phyloP scores from a whole-genome alignment of 2,113 vertebrate genomes.

The Columba janthina region DNA sequence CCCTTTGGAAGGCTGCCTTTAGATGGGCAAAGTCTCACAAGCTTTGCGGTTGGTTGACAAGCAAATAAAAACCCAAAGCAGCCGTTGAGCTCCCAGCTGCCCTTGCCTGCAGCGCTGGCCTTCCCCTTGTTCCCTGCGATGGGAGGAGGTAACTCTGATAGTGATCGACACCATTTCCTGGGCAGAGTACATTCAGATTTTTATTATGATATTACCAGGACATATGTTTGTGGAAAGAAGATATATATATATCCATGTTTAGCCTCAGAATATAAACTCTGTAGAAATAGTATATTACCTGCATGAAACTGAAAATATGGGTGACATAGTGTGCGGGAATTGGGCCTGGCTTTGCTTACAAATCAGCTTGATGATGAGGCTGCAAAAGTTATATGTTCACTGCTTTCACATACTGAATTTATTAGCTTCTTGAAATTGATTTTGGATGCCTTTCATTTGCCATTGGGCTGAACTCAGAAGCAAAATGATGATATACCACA shows the following conservation, averaged over 20 bases:
- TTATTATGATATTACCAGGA: slow-evolving; percentile 62
- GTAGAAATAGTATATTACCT: slow-evolving; percentile 57
- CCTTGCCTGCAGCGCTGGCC: slow-evolving; percentile 28
- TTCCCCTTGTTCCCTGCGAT: not conserved
- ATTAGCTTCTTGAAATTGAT: slow-evolving; percentile 73
- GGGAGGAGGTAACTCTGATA: slow-evolving; percentile 25
- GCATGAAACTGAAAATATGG: slow-evolving; percentile 58
- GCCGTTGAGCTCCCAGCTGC: not conserved
- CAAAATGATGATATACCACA: slow-evolving; percentile 44
- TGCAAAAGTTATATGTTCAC: slow-evolving; percentile 66
- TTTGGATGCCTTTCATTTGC: slow-evolving; percentile 76
- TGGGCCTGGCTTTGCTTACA: slow-evolving; percentile 66
- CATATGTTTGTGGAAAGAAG: slow-evolving; percentile 52
- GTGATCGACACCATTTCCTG: slow-evolving; percentile 21
- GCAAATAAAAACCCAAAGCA: not conserved
- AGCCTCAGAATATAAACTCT: slow-evolving; percentile 32
- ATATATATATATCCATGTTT: slow-evolving; percentile 38
- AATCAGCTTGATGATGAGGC: slow-evolving; percentile 67
- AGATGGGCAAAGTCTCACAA: not conserved
- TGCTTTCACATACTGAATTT: slow-evolving; percentile 64
- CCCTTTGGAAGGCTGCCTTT: not conserved
- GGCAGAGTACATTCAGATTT: slow-evolving; percentile 40
- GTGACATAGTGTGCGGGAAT: slow-evolving; percentile 33
- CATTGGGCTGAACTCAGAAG: slow-evolving; percentile 66
- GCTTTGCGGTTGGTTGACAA: not conserved